Evolutionary conservation across 2,113 vertebrate species (phyloP), one percentile per base, ranked within the genome.

Genomic region (Stomatorhinus ivindoensis): DNA sequence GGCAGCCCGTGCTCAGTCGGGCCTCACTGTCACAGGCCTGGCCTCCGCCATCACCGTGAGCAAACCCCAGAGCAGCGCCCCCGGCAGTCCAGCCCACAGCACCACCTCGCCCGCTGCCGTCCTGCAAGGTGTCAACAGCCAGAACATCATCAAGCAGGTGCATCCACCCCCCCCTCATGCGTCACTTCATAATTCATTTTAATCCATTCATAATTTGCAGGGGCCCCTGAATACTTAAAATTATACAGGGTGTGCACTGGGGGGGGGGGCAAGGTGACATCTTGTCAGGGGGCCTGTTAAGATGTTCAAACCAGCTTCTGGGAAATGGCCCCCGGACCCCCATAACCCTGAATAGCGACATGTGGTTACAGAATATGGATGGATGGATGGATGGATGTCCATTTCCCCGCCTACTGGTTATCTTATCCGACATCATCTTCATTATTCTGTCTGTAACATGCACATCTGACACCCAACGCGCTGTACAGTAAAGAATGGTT

Each of bases 121-220:
- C 87, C 95, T 99, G 88, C 98, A 99, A 93, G 98, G 97, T 0
- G 93, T 98, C 9, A 91, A 95, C 73, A 96, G 96, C 86, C 96
- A 97, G 47, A 99, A 95, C 93, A 98, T 97, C 85, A 96, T 99
- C 93, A 99, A 99, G 94, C 98, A 99, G 97, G 98, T 99, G 76
- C 89, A 90, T 39, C 27, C 24, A 2, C 7, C 1, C 6, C 31
- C 61, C 11, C 3, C 10, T n/a, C 58, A 15, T 13, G 15, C 21
- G 0, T 55, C 27, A 27, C 50, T 89, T 24, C 47, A 9, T 48
- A 47, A 3, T 73, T 73, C 17, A 19, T 42, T 42, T 39, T 39
- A 31, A 31, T 31, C 10, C n/a, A 11, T n/a, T n/a, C n/a, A n/a
- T n/a, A n/a, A n/a, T 58, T 58, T 58, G 6, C 53, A 58, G 53